Percentiles rank a stretch among this genome's conserved stretches.
phyloP scores from a whole-genome alignment of 2,888 invertebrate genomes.

The Monopis laevigella region DNA sequence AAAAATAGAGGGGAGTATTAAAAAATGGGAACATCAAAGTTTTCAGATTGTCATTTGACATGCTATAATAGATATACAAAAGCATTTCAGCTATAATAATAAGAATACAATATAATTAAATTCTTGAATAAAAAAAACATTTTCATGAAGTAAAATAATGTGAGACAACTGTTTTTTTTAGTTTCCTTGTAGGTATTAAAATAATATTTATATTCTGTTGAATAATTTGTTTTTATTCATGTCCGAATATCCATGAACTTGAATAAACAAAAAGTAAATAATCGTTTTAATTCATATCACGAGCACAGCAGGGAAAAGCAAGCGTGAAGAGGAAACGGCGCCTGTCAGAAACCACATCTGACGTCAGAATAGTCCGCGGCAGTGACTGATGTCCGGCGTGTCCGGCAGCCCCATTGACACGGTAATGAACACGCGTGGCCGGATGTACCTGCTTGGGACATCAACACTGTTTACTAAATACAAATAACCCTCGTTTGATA shows the following conservation, averaged over 20 bases:
- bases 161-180: background rate
- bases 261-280: background rate
- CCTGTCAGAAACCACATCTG: slow-evolving; percentile 3
- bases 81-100: too few relatives aligned
- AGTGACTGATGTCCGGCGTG: slow-evolving; percentile 4
- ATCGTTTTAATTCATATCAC: slow-evolving; percentile 10
- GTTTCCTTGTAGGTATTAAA: background rate
- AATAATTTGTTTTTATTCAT: background rate
- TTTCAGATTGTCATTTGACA: too few relatives aligned
- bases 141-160: too few relatives aligned
- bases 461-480: slow-evolving; percentile 1
- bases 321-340: slow-evolving; percentile 8
- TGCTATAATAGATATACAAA: too few relatives aligned
- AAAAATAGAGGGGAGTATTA: too few relatives aligned
- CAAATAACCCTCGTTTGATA: slow-evolving; percentile 5
- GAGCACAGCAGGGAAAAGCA: slow-evolving; percentile 3
- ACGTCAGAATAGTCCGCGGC: slow-evolving; percentile 2
- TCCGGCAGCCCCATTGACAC: slow-evolving; percentile 1
- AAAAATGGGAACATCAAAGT: too few relatives aligned
- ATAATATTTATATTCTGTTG: background rate
- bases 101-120: too few relatives aligned
- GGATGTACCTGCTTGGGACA: slow-evolving; percentile 5
- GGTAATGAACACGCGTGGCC: slow-evolving; percentile 5
- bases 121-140: too few relatives aligned
- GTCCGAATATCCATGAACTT: background rate